phyloP scores from a whole-genome alignment of 1,140 invertebrate species.

The Drosophila pachea region DNA sequence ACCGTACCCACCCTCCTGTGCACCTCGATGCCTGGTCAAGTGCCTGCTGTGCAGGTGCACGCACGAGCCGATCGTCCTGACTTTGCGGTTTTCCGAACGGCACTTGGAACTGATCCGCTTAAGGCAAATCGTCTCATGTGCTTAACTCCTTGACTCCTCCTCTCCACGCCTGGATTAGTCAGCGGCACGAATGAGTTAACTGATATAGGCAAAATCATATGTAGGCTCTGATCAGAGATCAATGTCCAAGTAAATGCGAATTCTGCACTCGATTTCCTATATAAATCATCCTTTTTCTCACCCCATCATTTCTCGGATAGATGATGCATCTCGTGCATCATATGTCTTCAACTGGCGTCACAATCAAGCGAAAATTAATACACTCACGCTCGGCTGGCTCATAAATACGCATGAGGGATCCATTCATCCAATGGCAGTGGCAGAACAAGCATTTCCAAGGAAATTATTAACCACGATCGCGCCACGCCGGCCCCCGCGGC shows the following conservation, averaged over 20 bases:
- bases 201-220: too few species aligned
- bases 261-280: neutral
- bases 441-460: constrained; percentile 50
- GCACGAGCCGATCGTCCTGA: constrained; percentile 64
- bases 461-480: constrained; percentile 58
- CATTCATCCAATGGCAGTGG: constrained; percentile 39
- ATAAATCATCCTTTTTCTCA: neutral
- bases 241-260: too few species aligned
- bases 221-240: too few species aligned
- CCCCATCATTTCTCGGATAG: constrained; percentile 6
- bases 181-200: neutral
- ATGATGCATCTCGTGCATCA: constrained; percentile 14
- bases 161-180: constrained; percentile 19
- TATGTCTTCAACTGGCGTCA: constrained; percentile 45
- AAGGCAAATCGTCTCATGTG: constrained; percentile 50
- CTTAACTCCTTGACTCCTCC: constrained; percentile 64
- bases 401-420: constrained; percentile 72
- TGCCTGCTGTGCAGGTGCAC: constrained; percentile 58
- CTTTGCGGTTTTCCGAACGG: constrained; percentile 45
- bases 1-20: neutral
- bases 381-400: constrained; percentile 51
- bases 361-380: constrained; percentile 58
- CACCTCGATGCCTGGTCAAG: constrained; percentile 37
- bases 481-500: constrained; percentile 47
- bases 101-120: constrained; percentile 56